phyloP scores from a whole-genome alignment of 35 echinoderm and acorn worm genomes.

The Ptychodera flava region DNA sequence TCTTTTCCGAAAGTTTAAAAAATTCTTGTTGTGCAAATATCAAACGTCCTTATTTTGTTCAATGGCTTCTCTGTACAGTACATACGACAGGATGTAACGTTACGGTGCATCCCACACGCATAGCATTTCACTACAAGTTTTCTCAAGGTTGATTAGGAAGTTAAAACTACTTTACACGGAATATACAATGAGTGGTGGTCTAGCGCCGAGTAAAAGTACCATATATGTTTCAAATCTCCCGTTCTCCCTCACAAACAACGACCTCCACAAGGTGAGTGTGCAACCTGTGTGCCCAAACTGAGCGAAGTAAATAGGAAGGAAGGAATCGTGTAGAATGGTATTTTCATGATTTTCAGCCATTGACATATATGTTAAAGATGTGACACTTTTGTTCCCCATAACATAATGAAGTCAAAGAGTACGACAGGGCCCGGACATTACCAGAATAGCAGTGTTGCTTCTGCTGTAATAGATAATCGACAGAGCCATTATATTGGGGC shows the following conservation, averaged over 20 bases:
- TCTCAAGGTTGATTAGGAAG: no score
- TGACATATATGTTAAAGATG: not conserved
- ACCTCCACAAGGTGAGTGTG: slow-evolving; percentile 69
- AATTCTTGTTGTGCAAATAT: no score
- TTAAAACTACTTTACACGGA: no score
- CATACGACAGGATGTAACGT: no score
- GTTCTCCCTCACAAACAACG: slow-evolving; percentile 95
- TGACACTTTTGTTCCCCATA: not conserved
- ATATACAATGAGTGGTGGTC: slow-evolving; percentile 98
- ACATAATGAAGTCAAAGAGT: not conserved
- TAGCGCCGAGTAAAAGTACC: slow-evolving; percentile 98
- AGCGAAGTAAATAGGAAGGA: not conserved
- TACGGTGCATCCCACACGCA: no score
- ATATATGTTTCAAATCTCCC: slow-evolving; percentile 92
- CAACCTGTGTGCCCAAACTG: not conserved
- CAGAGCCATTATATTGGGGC: no score
- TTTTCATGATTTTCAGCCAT: not conserved
- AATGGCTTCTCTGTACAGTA: no score
- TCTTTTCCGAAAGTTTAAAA: no score
- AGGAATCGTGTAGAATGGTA: not conserved
- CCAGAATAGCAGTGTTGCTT: no score
- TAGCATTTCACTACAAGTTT: no score
- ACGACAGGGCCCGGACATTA: not conserved
- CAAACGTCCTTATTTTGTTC: no score
- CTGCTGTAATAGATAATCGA: no score